Evolutionary conservation across 2,888 invertebrate genomes (phyloP).

Genomic region (Leucoma salicis): DNA sequence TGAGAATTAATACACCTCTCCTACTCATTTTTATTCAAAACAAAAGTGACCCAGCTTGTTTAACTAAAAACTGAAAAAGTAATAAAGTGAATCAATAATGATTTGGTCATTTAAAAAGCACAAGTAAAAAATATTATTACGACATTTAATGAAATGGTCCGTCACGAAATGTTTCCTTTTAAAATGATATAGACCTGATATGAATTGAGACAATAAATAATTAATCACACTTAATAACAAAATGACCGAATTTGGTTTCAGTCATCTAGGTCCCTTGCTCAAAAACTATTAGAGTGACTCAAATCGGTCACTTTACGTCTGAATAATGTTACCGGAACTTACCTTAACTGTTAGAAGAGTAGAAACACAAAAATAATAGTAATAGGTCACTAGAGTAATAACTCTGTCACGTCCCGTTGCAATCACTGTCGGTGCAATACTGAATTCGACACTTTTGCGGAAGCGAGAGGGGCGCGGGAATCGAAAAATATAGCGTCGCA

Average conservation of each 20-base stretch:
- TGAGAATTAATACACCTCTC: background rate
- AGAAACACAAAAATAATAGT: background rate
- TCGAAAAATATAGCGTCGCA: too few species aligned
- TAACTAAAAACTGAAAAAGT: background rate
- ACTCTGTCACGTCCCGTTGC: background rate
- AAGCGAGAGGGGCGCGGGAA: background rate
- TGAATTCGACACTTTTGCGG: background rate
- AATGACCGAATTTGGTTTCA: background rate
- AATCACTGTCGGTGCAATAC: background rate
- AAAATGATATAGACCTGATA: background rate
- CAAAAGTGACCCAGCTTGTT: background rate
- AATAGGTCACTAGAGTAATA: background rate
- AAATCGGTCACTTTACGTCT: background rate
- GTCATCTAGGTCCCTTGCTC: background rate
- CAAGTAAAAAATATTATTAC: background rate
- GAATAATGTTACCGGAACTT: background rate
- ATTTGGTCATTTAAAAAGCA: background rate
- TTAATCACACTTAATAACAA: background rate
- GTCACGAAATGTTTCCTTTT: background rate
- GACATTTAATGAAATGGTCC: background rate
- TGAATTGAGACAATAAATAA: background rate
- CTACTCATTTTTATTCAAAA: background rate
- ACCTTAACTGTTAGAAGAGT: background rate
- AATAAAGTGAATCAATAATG: background rate
- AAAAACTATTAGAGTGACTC: background rate